Conservation (phyloP, 2,888 invertebrate species). For the Drosophila lutescens region DNA sequence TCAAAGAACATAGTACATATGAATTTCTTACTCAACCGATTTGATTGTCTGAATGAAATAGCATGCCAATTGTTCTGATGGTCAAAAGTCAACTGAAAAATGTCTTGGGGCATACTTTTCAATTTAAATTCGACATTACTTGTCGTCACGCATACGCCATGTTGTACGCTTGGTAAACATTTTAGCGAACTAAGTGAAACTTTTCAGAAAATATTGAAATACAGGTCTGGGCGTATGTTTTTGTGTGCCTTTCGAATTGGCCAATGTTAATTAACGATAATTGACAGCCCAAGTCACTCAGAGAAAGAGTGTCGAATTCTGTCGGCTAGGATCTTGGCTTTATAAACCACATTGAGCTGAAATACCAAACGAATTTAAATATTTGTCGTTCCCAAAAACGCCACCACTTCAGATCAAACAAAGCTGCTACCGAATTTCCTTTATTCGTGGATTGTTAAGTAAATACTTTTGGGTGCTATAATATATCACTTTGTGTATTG, state of each 20-base stretch:
- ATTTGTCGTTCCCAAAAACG: constrained; percentile 44
- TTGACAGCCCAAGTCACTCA: constrained; percentile 14
- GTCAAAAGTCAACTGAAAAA: constrained; percentile 33
- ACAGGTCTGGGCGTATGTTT: neutral
- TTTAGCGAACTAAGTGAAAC: neutral
- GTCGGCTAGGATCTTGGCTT: constrained; percentile 9
- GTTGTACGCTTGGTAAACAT: neutral
- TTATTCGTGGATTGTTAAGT: constrained; percentile 18
- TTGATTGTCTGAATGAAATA: constrained; percentile 46
- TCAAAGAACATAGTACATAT: neutral
- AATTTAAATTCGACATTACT: constrained; percentile 22
- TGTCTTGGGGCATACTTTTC: constrained; percentile 16
- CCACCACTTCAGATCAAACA: constrained; percentile 26
- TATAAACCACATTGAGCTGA: constrained; percentile 5
- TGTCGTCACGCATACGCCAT: constrained; percentile 15
- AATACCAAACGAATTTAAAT: constrained; percentile 45
- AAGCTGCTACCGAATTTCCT: constrained; percentile 41
- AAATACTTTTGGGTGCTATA: constrained; percentile 41
- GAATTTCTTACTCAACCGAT: constrained; percentile 3
- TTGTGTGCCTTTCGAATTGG: constrained; percentile 21
- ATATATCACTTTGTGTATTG: constrained; percentile 35
- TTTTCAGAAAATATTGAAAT: constrained; percentile 14
- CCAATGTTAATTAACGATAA: constrained; percentile 30
- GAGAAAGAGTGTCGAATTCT: constrained; percentile 26
- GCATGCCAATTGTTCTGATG: constrained; percentile 17